These are phyloP conservation scores for Norana najaformis DNA, from an alignment of 2,888 invertebrate species.

Conservation along the genomic window DNA sequence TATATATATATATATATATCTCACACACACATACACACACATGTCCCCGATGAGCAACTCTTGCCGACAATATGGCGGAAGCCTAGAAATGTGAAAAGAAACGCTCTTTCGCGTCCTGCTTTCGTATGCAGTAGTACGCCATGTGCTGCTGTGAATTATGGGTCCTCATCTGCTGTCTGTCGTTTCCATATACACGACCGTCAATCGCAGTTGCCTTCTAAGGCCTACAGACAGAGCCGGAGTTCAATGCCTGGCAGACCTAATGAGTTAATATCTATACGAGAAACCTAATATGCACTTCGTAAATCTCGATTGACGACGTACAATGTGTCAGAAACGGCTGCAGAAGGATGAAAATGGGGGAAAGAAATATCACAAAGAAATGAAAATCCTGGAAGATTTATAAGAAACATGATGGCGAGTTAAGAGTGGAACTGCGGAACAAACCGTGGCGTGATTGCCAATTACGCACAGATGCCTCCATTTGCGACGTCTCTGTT, in stretches of 20 bases:
- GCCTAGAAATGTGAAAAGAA: constrained; percentile 13
- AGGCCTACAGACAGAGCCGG: too few relatives aligned
- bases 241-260: background rate
- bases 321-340: background rate
- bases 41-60: background rate
- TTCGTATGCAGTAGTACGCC: background rate
- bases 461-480: background rate
- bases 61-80: background rate
- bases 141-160: background rate
- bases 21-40: background rate
- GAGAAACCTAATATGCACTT: background rate
- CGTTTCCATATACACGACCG: background rate
- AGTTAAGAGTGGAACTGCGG: background rate
- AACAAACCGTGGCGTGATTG: background rate
- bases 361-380: background rate
- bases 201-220: background rate
- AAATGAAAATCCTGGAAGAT: background rate
- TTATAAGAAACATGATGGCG: background rate
- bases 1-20: too few relatives aligned
- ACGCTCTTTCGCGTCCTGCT: background rate
- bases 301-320: background rate
- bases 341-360: background rate
- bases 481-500: background rate
- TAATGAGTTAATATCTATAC: background rate
- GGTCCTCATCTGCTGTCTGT: background rate